A percentile compares a stretch with the other conserved stretches of the same genome.
These are phyloP conservation scores for Cliona cf. orientalis DNA, from an alignment of 37 sponge, comb jelly and placozoan species.

Conservation along the genomic window DNA sequence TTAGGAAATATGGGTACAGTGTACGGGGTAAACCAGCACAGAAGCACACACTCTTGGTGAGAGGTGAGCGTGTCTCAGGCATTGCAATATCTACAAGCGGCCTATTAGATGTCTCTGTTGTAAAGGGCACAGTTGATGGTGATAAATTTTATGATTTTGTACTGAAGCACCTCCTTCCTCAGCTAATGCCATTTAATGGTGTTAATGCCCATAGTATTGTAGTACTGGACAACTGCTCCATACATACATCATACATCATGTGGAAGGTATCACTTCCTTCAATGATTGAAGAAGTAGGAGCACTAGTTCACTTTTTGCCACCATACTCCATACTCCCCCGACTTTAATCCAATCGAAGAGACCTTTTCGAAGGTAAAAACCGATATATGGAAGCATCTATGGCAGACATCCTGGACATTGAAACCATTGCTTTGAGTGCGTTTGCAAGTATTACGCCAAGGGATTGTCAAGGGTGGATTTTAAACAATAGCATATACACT, in stretches of 20 bases:
- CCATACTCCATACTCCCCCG: slow-evolving; percentile 49
- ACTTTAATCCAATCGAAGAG: slow-evolving; percentile 40
- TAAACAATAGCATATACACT: not conserved
- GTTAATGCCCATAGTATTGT: slow-evolving; percentile 43
- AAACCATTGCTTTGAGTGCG: not conserved
- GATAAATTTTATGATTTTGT: too few species aligned
- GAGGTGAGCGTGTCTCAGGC: too few species aligned
- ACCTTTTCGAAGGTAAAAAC: slow-evolving; percentile 47
- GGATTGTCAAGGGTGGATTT: slow-evolving; percentile 42
- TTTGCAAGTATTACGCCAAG: slow-evolving; percentile 31
- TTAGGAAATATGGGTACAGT: too few species aligned
- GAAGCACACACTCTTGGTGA: too few species aligned
- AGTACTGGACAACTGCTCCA: slow-evolving; percentile 47
- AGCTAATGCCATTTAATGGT: slow-evolving; percentile 38
- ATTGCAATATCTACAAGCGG: too few species aligned
- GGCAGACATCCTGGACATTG: slow-evolving; percentile 4
- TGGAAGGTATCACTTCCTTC: slow-evolving; percentile 1
- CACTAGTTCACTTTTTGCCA: slow-evolving; percentile 31
- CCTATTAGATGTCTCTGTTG: too few species aligned
- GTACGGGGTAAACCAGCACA: too few species aligned
- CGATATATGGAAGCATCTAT: not conserved
- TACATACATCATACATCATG: too few species aligned
- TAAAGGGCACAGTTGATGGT: too few species aligned
- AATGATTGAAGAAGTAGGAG: slow-evolving; percentile 42
- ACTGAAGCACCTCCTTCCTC: too few species aligned